Evolutionary conservation across 2,888 invertebrate species (phyloP).

Genomic region (Dascillus cervinus): DNA sequence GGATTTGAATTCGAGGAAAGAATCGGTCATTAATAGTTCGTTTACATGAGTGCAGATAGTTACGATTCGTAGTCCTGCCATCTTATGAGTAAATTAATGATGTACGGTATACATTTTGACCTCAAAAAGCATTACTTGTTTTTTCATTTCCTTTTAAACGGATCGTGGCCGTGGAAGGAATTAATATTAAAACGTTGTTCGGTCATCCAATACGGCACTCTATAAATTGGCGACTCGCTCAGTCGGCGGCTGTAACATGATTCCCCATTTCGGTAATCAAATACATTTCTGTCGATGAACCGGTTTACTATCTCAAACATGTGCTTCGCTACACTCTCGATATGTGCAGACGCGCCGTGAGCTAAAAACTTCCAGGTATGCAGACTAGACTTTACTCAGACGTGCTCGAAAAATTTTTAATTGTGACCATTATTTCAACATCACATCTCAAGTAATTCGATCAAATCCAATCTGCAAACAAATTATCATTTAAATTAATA

Average conservation of each 20-base stretch:
- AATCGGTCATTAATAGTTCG: conserved; percentile 19
- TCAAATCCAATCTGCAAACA: no score
- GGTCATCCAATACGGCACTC: conserved; percentile 5
- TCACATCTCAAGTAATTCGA: no score
- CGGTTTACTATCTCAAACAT: conserved; percentile 7
- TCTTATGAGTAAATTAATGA: conserved; percentile 15
- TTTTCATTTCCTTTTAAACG: conserved; percentile 9
- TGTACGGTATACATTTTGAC: conserved; percentile 13
- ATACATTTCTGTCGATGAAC: conserved; percentile 11
- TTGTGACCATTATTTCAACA: no score
- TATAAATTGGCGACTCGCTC: conserved; percentile 5
- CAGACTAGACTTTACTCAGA: conserved; percentile 22
- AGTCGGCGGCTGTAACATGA: conserved; percentile 14
- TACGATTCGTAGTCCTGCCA: no score
- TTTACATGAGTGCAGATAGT: no score
- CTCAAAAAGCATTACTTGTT: conserved; percentile 12
- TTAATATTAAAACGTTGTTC: no score
- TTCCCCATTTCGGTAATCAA: conserved; percentile 17
- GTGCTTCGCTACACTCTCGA: conserved; percentile 5
- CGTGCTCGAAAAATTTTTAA: conserved; percentile 18
- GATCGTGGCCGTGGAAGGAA: no score
- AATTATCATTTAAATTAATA: no score
- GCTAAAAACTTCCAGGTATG: not conserved
- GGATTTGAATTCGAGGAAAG: conserved; percentile 17
- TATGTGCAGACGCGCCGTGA: conserved; percentile 2